Evolutionary conservation across 1,140 invertebrate genomes (phyloP).

Genomic region (Pygmarrhopalites habei): DNA sequence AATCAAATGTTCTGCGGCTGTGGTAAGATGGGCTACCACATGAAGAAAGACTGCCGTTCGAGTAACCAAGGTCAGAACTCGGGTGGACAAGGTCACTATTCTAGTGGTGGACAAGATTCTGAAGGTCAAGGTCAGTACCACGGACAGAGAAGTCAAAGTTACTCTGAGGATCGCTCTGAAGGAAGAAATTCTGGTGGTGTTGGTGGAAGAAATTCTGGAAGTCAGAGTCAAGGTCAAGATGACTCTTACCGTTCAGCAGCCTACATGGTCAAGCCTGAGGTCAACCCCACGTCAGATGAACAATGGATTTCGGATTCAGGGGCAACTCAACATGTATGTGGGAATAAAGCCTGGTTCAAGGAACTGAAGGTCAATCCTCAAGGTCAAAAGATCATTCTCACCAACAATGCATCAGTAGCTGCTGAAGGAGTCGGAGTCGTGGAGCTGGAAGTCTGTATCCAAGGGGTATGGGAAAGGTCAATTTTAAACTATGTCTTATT

Average conservation of each 20-base stretch:
- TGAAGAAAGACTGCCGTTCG: too few relatives aligned
- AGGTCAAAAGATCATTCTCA: background rate
- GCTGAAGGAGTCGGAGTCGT: background rate
- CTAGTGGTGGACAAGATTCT: too few relatives aligned
- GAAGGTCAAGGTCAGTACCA: background rate
- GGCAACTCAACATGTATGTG: background rate
- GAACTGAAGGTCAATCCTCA: background rate
- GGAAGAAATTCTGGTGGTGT: background rate
- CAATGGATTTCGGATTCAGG: background rate
- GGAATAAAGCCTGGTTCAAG: background rate
- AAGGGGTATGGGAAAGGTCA: background rate
- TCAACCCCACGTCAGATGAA: background rate
- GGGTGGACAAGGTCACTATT: too few relatives aligned
- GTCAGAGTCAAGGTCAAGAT: too few relatives aligned
- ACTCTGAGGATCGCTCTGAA: background rate
- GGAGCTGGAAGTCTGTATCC: background rate
- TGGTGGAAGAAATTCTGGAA: background rate
- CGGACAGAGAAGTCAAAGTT: background rate
- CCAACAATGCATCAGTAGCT: background rate
- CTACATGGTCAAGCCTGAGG: too few relatives aligned
- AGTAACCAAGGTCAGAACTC: too few relatives aligned
- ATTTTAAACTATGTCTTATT: background rate
- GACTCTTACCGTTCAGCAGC: too few relatives aligned
- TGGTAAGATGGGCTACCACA: background rate
- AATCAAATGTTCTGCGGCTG: background rate